A percentile compares a stretch with the other conserved stretches of the same genome.
Conservation (phyloP, 2,888 invertebrate genomes). For the Ophonus ardosiacus region DNA sequence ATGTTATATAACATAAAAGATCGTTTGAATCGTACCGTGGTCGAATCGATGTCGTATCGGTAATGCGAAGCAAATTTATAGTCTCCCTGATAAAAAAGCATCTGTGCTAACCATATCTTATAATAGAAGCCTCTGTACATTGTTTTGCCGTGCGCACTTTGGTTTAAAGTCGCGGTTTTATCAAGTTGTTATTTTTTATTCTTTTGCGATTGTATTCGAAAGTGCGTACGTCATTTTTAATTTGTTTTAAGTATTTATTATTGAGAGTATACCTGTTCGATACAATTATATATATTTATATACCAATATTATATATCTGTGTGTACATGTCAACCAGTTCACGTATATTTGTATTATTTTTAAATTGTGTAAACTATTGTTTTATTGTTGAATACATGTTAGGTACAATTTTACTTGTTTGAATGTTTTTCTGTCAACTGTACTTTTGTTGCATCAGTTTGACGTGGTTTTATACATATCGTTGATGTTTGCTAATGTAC, state of each 20-base stretch:
- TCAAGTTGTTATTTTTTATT: constrained; percentile 18
- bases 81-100: constrained; percentile 7
- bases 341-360: constrained; percentile 44
- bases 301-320: constrained; percentile 31
- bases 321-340: constrained; percentile 49
- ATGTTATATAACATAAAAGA: no score
- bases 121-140: neutral
- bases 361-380: constrained; percentile 34
- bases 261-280: constrained; percentile 57
- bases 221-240: constrained; percentile 35
- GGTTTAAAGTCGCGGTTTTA: neutral
- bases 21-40: no score
- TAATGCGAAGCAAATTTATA: neutral
- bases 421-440: constrained; percentile 8
- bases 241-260: constrained; percentile 58
- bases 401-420: constrained; percentile 17
- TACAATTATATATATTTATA: constrained; percentile 60
- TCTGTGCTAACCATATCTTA: constrained; percentile 28
- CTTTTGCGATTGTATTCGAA: constrained; percentile 7
- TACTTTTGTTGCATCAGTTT: constrained; percentile 30
- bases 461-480: constrained; percentile 60
- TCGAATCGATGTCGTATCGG: neutral
- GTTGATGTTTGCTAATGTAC: constrained; percentile 45
- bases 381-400: constrained; percentile 37
- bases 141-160: constrained; percentile 15